Base-by-base conservation (phyloP, 92 coral and sea anemone genomes). In the Anthopleura xanthogrammica region DNA sequence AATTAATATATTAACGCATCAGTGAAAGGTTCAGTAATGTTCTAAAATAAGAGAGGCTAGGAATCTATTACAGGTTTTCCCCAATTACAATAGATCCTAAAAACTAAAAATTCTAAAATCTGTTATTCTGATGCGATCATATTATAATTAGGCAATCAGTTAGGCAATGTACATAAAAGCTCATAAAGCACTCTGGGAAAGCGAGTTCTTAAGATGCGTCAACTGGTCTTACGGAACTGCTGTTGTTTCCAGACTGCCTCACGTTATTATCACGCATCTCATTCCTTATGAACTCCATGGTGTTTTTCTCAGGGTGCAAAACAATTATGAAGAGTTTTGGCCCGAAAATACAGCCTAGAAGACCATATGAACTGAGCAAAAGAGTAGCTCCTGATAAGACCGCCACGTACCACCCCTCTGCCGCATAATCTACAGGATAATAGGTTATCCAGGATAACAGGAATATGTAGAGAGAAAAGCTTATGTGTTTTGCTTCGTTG, bases 391-490 rank as follows among this genome's bases (percentile, higher is more conserved):
- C 82, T 39, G 92, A 85, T 79, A 91, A 71, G 4, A 91, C 66
- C 42, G 92, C 86, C 72, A 89, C 92, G 58, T 91, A 91, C 95
- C 95, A 91, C 60, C 90, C 88, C 76, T 89, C 92, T 60, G 89
- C 71, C 41, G 85, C 85, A 78, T 85, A 85, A 68, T 83, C 95
- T 64, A 91, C 86, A 1, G 95, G 95, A 66, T 89, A 88, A 58
- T 91, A 91, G 0, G 88, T 87, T 46, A 89, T 60, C 62, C 92
- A 91, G 50, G 95, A 91, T 20, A 91, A 40, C 6, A 91, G 85
- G 23, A 91, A 86, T 9, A 91, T 91, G 82, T 91, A 91, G 78
- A 91, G 52, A 39, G 92, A 91, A 79, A 91, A 91, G 11, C 94
- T 86, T 40, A 91, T 86, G 85, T 91, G 86, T 48, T 86, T 89